These are phyloP conservation scores for Chondrosia reniformis DNA, from an alignment of 37 sponge, comb jelly and placozoan species.

Conservation along the genomic window DNA sequence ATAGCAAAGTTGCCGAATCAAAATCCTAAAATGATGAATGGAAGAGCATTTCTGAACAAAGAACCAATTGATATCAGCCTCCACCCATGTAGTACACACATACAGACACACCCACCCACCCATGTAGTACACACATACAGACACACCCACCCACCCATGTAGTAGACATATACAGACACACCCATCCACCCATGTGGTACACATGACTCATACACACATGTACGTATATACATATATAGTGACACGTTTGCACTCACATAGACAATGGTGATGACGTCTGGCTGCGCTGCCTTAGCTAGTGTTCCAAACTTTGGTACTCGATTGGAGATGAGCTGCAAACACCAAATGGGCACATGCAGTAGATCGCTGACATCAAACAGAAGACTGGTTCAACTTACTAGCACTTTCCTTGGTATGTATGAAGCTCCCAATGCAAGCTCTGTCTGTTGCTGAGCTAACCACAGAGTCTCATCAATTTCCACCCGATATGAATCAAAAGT, in stretches of 20 bases:
- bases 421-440: not conserved
- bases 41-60: not conserved
- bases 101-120: too few relatives aligned
- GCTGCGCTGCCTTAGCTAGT: not conserved
- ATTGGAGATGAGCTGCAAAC: slow-evolving; percentile 3
- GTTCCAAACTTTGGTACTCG: not conserved
- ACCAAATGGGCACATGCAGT: not conserved
- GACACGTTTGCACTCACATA: not conserved
- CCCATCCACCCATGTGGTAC: not conserved
- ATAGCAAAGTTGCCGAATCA: not conserved
- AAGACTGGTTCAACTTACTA: not conserved
- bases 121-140: not conserved
- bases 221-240: not conserved
- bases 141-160: too few relatives aligned
- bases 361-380: not conserved
- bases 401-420: not conserved
- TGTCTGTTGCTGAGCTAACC: not conserved
- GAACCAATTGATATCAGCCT: not conserved
- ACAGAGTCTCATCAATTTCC: not conserved
- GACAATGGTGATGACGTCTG: slow-evolving; percentile 9
- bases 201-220: not conserved
- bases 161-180: too few relatives aligned
- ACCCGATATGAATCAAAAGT: not conserved
- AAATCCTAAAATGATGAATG: not conserved
- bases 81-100: not conserved